These are phyloP conservation scores for Leptinotarsa defecta DNA, from an alignment of 1,140 invertebrate genomes.

Conservation along the genomic window DNA sequence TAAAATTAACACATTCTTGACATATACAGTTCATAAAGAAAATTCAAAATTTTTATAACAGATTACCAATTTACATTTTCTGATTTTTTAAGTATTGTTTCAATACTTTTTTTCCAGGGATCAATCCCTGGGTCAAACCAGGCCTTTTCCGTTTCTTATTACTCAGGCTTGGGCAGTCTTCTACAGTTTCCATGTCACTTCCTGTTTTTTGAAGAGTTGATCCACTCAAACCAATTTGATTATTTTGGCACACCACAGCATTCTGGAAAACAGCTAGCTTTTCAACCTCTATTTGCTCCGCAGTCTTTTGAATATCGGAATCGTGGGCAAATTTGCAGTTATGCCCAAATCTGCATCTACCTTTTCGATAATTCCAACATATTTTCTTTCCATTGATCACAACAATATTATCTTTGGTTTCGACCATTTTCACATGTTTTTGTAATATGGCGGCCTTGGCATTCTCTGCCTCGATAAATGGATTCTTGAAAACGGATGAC, in stretches of 20 bases:
- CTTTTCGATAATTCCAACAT: slow-evolving; percentile 92
- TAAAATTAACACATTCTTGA: too few species aligned
- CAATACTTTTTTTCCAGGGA: slow-evolving; percentile 84
- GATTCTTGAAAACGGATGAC: slow-evolving; percentile 85
- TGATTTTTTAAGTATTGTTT: slow-evolving; percentile 65
- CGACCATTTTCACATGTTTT: slow-evolving; percentile 92
- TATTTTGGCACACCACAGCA: slow-evolving; percentile 57
- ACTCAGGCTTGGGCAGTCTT: slow-evolving; percentile 58
- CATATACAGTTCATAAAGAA: too few species aligned
- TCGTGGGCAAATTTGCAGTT: slow-evolving; percentile 93
- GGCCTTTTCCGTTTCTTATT: slow-evolving; percentile 75
- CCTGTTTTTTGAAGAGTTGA: slow-evolving; percentile 37
- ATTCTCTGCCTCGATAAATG: slow-evolving; percentile 86
- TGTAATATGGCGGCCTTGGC: slow-evolving; percentile 85
- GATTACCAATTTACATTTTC: slow-evolving; percentile 5
- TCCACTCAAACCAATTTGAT: not conserved
- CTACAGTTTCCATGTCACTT: slow-evolving; percentile 56
- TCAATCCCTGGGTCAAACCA: slow-evolving; percentile 74
- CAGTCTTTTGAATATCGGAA: slow-evolving; percentile 72
- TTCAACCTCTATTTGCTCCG: slow-evolving; percentile 61
- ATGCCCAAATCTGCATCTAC: slow-evolving; percentile 86
- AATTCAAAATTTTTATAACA: too few species aligned
- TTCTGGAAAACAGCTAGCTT: slow-evolving; percentile 55
- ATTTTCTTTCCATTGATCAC: slow-evolving; percentile 87
- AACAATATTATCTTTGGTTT: slow-evolving; percentile 71